A percentile compares a stretch with the other conserved stretches of the same genome.
Conservation (phyloP, 2,797 vertebrate genomes). For the Momotus momota region DNA sequence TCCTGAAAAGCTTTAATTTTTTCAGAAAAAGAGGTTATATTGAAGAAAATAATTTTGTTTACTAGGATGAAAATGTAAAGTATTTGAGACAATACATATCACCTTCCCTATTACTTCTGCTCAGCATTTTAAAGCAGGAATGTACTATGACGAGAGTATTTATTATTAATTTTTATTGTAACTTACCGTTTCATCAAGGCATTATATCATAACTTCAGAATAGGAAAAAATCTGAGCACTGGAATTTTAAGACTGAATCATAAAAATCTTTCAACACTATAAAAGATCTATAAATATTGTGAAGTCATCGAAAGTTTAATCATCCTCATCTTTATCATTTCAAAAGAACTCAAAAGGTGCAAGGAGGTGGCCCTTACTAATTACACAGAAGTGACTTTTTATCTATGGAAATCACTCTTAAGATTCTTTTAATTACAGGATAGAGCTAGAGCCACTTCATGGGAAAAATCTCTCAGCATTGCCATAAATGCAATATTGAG, state of each 20-base stretch:
- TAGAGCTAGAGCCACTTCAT: background rate
- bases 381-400: background rate
- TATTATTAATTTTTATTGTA: background rate
- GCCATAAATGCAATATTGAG: background rate
- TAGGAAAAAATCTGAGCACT: background rate
- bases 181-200: slow-evolving; percentile 6
- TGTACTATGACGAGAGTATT: background rate
- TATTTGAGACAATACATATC: background rate
- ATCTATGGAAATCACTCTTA: background rate
- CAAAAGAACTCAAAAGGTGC: background rate
- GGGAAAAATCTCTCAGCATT: background rate
- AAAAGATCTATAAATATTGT: slow-evolving; percentile 28
- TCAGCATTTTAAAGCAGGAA: background rate
- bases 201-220: slow-evolving; percentile 9
- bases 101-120: background rate
- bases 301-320: background rate
- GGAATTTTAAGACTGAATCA: slow-evolving; percentile 50
- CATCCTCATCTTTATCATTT: background rate
- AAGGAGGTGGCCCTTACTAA: background rate
- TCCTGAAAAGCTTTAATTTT: background rate
- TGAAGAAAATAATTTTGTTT: background rate
- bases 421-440: background rate
- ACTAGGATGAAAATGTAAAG: background rate
- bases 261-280: background rate
- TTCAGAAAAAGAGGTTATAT: background rate